Evolutionary conservation across 2,113 vertebrate species (phyloP), one percentile per base, ranked within the genome.

Genomic region (Stomatorhinus ivindoensis): DNA sequence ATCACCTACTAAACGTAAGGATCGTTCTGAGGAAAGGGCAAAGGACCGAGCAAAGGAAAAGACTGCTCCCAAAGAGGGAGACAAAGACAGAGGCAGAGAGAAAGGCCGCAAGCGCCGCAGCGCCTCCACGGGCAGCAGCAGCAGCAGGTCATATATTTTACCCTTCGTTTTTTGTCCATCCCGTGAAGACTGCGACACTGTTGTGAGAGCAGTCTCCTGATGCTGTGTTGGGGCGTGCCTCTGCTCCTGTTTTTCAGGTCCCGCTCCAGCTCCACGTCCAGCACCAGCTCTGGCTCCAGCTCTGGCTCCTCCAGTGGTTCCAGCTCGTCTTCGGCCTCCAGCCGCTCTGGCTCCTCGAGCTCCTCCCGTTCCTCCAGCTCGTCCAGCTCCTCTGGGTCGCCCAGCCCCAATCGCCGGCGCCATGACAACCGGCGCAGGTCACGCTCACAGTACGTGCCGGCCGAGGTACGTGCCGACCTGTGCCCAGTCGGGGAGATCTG

Each of bases 221-320:
- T 5, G 17, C 42, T 17, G 35, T 2, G 35, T 42, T 39, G 31
- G 35, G 13, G 31, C 15, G 6, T 15, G 31, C 39, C 61, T 4
- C 0, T 83, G 53, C 48, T 24, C 76, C 39, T 73, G 65, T 42
- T 42, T 21, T 48, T 85, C 88, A 96, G 95, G 88, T 96, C 95
- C 86, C 94, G 97, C 73, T 99, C 97, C 24, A 99, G 97, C 91
- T 99, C 98, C 13, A 96, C 97, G 89, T 99, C 98, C 31, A 99
- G 97, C 93, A 99, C 97, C 1, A 97, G 97, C 69, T 99, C 98
- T 50, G 98, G 97, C 89, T 98, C 98, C 91, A 99, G 98, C 95
- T 99, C 97, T 0, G 98, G 98, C 55, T 99, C 98, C 7, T 99
- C 98, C 92, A 98, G 97, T 13, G 98, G 98, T n/a, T 99, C 98